phyloP scores from a whole-genome alignment of 2,113 vertebrate species.

The Sylvicapra grimmia region DNA sequence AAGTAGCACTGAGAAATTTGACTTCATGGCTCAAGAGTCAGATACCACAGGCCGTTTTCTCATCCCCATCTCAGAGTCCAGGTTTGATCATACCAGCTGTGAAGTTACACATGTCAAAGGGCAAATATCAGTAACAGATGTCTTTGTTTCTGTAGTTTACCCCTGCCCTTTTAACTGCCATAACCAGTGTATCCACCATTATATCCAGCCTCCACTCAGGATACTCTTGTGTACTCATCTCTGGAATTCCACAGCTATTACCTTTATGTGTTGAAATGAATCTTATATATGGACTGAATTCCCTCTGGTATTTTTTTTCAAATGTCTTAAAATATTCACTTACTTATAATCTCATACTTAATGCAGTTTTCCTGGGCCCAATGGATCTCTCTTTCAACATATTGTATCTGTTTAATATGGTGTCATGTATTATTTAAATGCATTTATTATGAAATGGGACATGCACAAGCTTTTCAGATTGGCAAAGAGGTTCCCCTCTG shows the following conservation, averaged over 20 bases:
- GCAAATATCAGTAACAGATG: background rate
- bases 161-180: background rate
- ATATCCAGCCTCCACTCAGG: background rate
- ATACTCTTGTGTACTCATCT: background rate
- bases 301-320: slow-evolving; percentile 9
- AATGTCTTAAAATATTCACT: slow-evolving; percentile 57
- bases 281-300: slow-evolving; percentile 22
- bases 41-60: background rate
- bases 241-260: background rate
- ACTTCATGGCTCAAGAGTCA: background rate
- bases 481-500: slow-evolving; percentile 17
- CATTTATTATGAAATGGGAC: slow-evolving; percentile 37
- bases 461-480: slow-evolving; percentile 11
- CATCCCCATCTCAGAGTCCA: background rate
- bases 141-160: background rate
- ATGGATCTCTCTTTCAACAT: slow-evolving; percentile 24
- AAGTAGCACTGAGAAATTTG: background rate
- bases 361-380: slow-evolving; percentile 39
- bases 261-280: slow-evolving; percentile 28
- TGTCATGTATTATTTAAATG: slow-evolving; percentile 56
- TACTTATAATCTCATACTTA: slow-evolving; percentile 49
- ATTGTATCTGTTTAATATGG: slow-evolving; percentile 25
- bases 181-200: background rate
- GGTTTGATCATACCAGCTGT: background rate
- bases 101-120: background rate